These are phyloP conservation scores for Enoplosus armatus DNA, from an alignment of 2,797 vertebrate species.

Conservation along the genomic window DNA sequence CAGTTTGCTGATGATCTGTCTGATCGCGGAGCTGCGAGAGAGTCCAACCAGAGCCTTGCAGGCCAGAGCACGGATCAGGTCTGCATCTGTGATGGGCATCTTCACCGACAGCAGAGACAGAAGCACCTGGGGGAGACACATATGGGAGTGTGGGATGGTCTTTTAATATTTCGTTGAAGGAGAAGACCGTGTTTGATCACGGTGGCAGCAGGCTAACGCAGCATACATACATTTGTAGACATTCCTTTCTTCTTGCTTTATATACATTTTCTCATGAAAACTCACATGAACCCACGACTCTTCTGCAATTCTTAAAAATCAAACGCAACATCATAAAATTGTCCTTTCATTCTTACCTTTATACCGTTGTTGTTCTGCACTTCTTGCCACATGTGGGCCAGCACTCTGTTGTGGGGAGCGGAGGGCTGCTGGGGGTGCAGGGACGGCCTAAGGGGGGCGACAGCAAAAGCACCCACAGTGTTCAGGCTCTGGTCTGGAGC, in stretches of 20 bases:
- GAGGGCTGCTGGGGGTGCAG: constrained; percentile 86
- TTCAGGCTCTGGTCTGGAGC: constrained; percentile 93
- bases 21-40: constrained; percentile 90
- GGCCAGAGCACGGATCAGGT: constrained; percentile 92
- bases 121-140: constrained; percentile 80
- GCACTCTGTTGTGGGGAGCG: constrained; percentile 88
- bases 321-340: background rate
- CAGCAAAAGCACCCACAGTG: constrained; percentile 90
- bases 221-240: background rate
- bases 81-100: constrained; percentile 95
- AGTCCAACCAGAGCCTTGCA: constrained; percentile 96
- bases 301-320: background rate
- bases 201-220: background rate
- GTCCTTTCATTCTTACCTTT: constrained; percentile 81
- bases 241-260: background rate
- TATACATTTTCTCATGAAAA: too few species aligned
- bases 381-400: constrained; percentile 96
- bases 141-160: too few species aligned
- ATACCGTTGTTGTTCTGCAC: constrained; percentile 99
- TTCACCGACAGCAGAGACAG: constrained; percentile 94
- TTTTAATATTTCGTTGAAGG: background rate
- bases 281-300: background rate
- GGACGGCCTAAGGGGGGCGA: constrained; percentile 80
- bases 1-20: constrained; percentile 97
- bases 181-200: background rate